Conservation (phyloP, 2,113 vertebrate species). For the Corythaixoides concolor region DNA sequence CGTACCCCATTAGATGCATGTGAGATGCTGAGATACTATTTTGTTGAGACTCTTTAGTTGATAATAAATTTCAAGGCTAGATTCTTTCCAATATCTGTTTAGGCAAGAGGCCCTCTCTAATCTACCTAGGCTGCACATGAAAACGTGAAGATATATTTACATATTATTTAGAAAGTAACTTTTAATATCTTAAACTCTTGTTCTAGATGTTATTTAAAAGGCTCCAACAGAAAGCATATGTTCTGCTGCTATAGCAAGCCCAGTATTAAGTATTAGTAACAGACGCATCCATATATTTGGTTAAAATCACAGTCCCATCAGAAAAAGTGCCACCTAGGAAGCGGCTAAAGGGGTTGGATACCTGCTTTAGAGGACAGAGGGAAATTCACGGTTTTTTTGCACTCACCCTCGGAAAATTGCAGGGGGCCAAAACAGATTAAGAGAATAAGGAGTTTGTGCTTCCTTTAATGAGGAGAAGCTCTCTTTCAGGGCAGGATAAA, state of each 20-base stretch:
- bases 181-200: background rate
- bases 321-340: background rate
- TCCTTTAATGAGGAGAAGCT: background rate
- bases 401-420: background rate
- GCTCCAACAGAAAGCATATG: background rate
- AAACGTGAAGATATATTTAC: rapidly evolving
- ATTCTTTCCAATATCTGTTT: background rate
- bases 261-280: background rate
- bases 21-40: background rate
- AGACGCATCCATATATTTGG: background rate
- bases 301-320: background rate
- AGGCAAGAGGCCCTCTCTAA: background rate
- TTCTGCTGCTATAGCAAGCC: background rate
- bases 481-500: background rate
- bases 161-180: background rate
- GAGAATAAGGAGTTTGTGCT: background rate
- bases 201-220: background rate
- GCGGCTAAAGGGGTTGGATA: background rate
- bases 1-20: background rate
- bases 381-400: background rate
- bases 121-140: background rate
- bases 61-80: background rate
- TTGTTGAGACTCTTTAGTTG: background rate
- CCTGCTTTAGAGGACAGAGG: background rate
- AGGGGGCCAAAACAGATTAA: background rate